phyloP scores from a whole-genome alignment of 2,888 invertebrate species.

The Lasioglossum morio region DNA sequence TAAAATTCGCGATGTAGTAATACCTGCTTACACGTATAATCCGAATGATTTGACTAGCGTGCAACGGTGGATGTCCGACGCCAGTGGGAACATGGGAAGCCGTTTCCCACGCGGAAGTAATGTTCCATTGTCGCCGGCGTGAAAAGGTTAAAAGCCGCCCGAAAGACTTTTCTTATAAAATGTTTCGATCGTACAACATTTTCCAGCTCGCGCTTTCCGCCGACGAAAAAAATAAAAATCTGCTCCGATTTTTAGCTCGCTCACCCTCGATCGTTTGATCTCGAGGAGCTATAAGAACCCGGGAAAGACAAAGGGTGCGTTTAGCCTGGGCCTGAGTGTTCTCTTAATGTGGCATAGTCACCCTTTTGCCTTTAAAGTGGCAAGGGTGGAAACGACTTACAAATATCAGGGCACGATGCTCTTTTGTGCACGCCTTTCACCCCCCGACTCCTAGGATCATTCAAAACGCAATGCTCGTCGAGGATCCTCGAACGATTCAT shows the following conservation, averaged over 20 bases:
- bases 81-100: neutral
- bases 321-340: slow-evolving; percentile 65
- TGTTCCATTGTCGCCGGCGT: neutral
- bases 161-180: neutral
- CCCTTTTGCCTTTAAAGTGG: slow-evolving; percentile 60
- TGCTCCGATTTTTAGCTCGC: slow-evolving; percentile 39
- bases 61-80: neutral
- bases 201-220: neutral
- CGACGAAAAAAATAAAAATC: slow-evolving; percentile 10
- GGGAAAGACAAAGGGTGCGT: slow-evolving; percentile 69
- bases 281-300: slow-evolving; percentile 54
- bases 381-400: slow-evolving; percentile 64
- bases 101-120: neutral
- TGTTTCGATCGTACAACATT: slow-evolving; percentile 6
- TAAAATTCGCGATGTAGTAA: neutral
- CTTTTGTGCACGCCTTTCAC: slow-evolving; percentile 62
- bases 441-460: slow-evolving; percentile 40
- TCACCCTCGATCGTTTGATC: slow-evolving; percentile 66
- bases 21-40: neutral
- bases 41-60: neutral
- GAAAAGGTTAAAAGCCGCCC: slow-evolving; percentile 17
- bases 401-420: slow-evolving; percentile 68
- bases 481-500: slow-evolving; percentile 50
- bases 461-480: slow-evolving; percentile 57
- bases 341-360: slow-evolving; percentile 66